Evolutionary conservation across 2,113 vertebrate species (phyloP).

Genomic region (Pionites leucogaster): DNA sequence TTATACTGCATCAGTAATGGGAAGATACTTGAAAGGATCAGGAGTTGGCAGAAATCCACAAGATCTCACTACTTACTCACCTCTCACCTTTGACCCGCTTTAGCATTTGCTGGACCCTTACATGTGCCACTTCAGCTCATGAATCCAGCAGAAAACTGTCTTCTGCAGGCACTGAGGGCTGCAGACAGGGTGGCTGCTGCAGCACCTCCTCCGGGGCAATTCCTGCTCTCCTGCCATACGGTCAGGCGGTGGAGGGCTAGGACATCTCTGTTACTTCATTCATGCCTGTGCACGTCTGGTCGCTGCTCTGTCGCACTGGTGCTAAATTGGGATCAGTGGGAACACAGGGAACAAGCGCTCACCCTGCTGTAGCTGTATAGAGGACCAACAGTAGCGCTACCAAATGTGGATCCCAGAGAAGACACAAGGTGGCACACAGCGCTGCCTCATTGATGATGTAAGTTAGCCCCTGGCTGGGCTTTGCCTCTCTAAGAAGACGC

Average conservation of each 20-base stretch:
- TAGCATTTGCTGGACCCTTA: background rate
- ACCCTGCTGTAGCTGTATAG: background rate
- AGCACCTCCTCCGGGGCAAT: background rate
- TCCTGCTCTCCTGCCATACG: background rate
- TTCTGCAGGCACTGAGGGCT: accelerated
- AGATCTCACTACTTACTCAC: background rate
- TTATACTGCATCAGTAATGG: background rate
- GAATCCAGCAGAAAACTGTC: background rate
- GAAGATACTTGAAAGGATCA: background rate
- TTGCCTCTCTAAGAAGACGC: background rate
- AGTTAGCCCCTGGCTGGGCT: background rate
- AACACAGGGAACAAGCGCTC: background rate
- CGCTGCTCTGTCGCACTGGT: background rate
- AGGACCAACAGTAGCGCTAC: background rate
- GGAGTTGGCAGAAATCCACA: background rate
- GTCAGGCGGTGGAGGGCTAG: background rate
- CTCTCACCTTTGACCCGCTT: background rate
- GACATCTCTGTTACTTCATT: background rate
- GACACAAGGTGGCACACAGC: conserved; percentile 38
- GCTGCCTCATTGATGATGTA: conserved; percentile 6
- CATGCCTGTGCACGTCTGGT: accelerated
- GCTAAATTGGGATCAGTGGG: background rate
- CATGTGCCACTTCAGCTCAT: background rate
- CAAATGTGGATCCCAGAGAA: background rate
- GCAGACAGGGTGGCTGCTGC: background rate